Base-by-base conservation (phyloP, 1,140 invertebrate genomes). In the Asobara japonica region DNA sequence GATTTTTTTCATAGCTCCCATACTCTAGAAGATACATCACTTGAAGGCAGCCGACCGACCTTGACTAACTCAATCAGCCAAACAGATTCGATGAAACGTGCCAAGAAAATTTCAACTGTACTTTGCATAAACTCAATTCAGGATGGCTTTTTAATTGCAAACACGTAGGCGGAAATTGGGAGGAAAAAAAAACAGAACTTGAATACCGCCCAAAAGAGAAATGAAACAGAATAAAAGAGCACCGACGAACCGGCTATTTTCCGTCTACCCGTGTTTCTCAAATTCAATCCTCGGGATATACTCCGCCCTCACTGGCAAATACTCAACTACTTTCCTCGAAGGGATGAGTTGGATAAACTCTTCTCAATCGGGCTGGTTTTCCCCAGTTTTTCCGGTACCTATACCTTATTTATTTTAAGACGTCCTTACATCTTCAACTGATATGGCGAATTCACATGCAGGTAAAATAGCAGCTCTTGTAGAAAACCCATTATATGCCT, bases 301-400 rank as follows among this genome's bases (percentile, higher is more conserved):
- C 66, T 72, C 71, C 71, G 61, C 61, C 64, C 51, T 66, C 51
- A 65, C 71, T 72, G 71, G 71, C 71, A 72, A 72, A 72, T 72
- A 72, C 71, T 72, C 71, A 72, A 72, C 71, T 72, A 72, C 67
- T 72, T 72, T 72, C 56, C 71, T 48, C 65, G 51, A 67, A 45
- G 41, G 51, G 20, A 56, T 56, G 51, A 56, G 51, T 13, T 56
- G 51, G 51, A 56, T 27, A 56, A 56, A 56, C 51, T 56, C 22
- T 25, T 27, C 51, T 56, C 51, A 56, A 56, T 56, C 51, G 51
- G 22, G 51, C 18, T 56, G 51, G 51, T 56, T 56, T 56, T 22
- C 25, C 10, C 22, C 13, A 67, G 71, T 27, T 38, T 27, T 66
- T 16, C 64, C 45, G 29, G 64, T 56, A 56, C 22, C 51, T 56